Evolutionary conservation across 2,113 vertebrate species (phyloP), one percentile per base, ranked within the genome.

Genomic region (Hippocampus comes): DNA sequence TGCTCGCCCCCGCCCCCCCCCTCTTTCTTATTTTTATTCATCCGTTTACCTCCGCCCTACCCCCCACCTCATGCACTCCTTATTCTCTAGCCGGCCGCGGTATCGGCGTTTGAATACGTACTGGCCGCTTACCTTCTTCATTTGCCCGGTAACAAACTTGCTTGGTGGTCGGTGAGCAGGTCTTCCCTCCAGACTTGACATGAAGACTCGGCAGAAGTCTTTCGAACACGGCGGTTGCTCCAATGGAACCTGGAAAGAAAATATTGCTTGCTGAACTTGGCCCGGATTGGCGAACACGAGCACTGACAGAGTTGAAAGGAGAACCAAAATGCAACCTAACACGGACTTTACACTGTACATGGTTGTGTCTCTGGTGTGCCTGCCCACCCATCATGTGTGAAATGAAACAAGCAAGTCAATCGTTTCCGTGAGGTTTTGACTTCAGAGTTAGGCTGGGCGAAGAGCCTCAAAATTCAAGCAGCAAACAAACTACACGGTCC

Each of bases 11-110:
- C 85, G 87, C 86, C 89, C 87, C 53, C 51, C 56, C 34, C 34
- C 34, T 5, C 34, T 1, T 38, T 38, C 34, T 38, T 38, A 38
- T 68, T 49, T 68, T 68, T 91, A 90, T 91, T 90, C 87, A 90
- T 92, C 86, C 91, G 86, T 91, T 91, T 90, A 80, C 67, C 76
- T 59, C 42, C 67, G 64, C 46, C n/a, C 21, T n/a, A 41, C 38
- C 72, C 70, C 27, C 49, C 56, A 15, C 46, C 72, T 48, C 15
- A 51, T 64, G 48, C 56, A 25, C 67, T 57, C 27, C 27, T 21
- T 34, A 53, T 41, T 67, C 64, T 25, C 51, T 59, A 21, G 30
- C 72, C 42, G 70, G 17, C 70, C 76, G 73, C 51, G 63, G 68
- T 61, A 70, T 72, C 73, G 75, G 30, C 65, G 56, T 48, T 55